A percentile compares a stretch with the other conserved stretches of the same genome.
phyloP scores from a whole-genome alignment of 2,797 vertebrate species.

The Macropus fuliginosus region DNA sequence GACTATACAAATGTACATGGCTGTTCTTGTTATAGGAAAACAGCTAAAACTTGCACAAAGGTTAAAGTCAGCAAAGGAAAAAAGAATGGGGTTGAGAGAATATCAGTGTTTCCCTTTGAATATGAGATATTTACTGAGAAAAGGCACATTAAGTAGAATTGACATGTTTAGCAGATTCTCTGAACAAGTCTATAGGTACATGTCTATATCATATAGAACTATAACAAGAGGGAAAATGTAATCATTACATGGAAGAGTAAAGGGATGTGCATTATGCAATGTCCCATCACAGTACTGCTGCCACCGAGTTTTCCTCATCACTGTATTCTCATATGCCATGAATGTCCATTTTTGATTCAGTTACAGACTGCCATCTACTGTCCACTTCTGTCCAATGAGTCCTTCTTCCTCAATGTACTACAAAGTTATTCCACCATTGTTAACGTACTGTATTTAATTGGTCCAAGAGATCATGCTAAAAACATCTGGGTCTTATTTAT shows the following conservation, averaged over 20 bases:
- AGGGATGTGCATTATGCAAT: background rate
- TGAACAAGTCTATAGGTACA: background rate
- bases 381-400: slow-evolving; percentile 74
- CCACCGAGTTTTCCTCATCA: background rate
- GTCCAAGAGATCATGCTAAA: slow-evolving; percentile 48
- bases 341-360: slow-evolving; percentile 64
- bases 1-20: background rate
- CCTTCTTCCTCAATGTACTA: slow-evolving; percentile 36
- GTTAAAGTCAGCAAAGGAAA: background rate
- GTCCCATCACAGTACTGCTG: background rate
- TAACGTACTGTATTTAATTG: slow-evolving; percentile 44
- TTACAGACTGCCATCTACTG: slow-evolving; percentile 81
- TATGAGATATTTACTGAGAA: background rate
- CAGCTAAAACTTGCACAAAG: background rate
- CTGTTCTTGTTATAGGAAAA: background rate
- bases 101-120: background rate
- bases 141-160: background rate
- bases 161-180: background rate
- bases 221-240: background rate
- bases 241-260: background rate
- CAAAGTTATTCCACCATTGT: background rate
- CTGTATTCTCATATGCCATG: background rate
- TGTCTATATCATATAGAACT: background rate
- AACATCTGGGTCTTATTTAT: slow-evolving; percentile 47
- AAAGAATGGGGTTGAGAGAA: background rate